Conservation (phyloP, 2,888 invertebrate species). For the Microplitis deprimator region DNA sequence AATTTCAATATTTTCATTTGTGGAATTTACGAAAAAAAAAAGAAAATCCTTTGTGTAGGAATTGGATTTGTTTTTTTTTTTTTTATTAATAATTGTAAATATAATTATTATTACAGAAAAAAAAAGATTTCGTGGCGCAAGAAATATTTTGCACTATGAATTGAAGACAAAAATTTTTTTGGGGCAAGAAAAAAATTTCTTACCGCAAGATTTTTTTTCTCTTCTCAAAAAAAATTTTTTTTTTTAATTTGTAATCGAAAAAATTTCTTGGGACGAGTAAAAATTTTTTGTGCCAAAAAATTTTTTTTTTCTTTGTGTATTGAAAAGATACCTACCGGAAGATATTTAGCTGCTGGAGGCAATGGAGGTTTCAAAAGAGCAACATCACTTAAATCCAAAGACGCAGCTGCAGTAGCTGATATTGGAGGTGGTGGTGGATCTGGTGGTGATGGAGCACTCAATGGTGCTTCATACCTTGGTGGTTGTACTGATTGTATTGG, state of each 20-base stretch:
- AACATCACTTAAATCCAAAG: slow-evolving; percentile 65
- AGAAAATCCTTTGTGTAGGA: background rate
- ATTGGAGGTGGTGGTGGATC: slow-evolving; percentile 51
- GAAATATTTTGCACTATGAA: too few species aligned
- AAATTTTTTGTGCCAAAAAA: too few species aligned
- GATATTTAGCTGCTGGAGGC: slow-evolving; percentile 65
- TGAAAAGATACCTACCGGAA: slow-evolving; percentile 52
- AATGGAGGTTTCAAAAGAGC: slow-evolving; percentile 67
- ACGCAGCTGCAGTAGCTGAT: slow-evolving; percentile 45
- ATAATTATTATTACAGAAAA: background rate
- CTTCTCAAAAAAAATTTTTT: too few species aligned
- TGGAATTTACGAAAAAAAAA: slow-evolving; percentile 1
- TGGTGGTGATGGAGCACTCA: slow-evolving; percentile 53
- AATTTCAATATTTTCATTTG: background rate
- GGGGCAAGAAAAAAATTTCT: too few species aligned
- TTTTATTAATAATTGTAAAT: background rate
- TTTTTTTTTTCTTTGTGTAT: too few species aligned
- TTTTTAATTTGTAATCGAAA: too few species aligned
- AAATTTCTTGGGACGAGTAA: too few species aligned
- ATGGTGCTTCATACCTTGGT: slow-evolving; percentile 64
- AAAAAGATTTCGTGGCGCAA: background rate
- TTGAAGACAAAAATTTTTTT: too few species aligned
- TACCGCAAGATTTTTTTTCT: too few species aligned
- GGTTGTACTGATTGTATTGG: slow-evolving; percentile 58
- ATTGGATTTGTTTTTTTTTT: background rate